These are phyloP conservation scores for Gavialis gangeticus DNA, from an alignment of 2,113 vertebrate genomes.

Conservation along the genomic window DNA sequence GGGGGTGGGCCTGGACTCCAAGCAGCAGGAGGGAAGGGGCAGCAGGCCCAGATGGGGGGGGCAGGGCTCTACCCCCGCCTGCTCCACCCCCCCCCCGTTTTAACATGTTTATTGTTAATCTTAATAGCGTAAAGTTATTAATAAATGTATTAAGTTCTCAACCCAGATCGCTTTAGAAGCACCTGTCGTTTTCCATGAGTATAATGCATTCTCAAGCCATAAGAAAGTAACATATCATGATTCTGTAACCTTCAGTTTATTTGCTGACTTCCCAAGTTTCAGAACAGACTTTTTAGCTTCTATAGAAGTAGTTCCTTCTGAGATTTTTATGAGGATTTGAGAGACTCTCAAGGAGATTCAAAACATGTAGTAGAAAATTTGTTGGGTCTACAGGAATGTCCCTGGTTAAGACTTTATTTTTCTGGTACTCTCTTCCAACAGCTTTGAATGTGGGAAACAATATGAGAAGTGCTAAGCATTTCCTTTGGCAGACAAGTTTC, in stretches of 20 bases:
- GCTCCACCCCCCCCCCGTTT: too few relatives aligned
- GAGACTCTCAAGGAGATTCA: slow-evolving; percentile 22
- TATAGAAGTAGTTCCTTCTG: slow-evolving; percentile 53
- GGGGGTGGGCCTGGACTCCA: too few relatives aligned
- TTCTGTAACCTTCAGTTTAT: slow-evolving; percentile 45
- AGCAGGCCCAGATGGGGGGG: too few relatives aligned
- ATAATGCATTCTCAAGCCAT: slow-evolving; percentile 21
- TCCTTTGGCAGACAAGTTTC: too few relatives aligned
- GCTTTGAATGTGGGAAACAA: slow-evolving; percentile 48
- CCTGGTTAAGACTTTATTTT: slow-evolving; percentile 67
- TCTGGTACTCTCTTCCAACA: slow-evolving; percentile 58
- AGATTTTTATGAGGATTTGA: slow-evolving; percentile 66
- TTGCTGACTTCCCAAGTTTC: slow-evolving; percentile 61
- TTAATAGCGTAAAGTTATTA: slow-evolving; percentile 1
- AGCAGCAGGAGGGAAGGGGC: too few relatives aligned
- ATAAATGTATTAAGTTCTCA: slow-evolving; percentile 37
- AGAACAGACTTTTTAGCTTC: slow-evolving; percentile 34
- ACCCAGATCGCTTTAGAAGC: slow-evolving; percentile 15
- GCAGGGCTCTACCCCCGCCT: too few relatives aligned
- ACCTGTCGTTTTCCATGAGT: not conserved
- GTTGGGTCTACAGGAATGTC: slow-evolving; percentile 34
- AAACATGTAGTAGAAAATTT: slow-evolving; percentile 50
- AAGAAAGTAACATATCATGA: not conserved
- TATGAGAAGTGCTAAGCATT: slow-evolving; percentile 47
- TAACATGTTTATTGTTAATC: slow-evolving; percentile 4